Percentiles rank a stretch among this genome's conserved stretches.
Evolutionary conservation across 2,797 vertebrate genomes (phyloP).

Genomic region (Rhodeus uyekii): DNA sequence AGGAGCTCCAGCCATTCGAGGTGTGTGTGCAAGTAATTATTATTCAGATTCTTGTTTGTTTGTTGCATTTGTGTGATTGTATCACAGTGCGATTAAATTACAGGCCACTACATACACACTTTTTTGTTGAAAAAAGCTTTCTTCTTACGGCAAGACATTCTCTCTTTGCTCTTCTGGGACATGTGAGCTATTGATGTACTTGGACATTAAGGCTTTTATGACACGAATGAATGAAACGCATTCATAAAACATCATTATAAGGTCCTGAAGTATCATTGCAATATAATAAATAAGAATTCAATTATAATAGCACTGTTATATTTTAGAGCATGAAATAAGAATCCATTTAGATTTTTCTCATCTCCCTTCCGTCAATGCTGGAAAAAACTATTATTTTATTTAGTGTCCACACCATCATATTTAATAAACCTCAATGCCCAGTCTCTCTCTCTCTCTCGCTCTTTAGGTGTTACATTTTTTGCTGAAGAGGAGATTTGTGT

Average conservation of each 20-base stretch:
- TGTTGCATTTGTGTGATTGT: not conserved
- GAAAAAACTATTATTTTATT: not conserved
- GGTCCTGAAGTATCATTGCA: not conserved
- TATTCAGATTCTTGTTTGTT: not conserved
- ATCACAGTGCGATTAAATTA: not conserved
- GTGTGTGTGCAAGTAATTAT: slow-evolving; percentile 36
- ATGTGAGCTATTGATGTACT: not conserved
- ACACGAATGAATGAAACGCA: not conserved
- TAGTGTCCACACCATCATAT: not conserved
- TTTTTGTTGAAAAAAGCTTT: not conserved
- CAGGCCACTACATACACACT: not conserved
- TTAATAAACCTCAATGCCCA: not conserved
- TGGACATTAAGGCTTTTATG: not conserved
- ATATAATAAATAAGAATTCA: not conserved
- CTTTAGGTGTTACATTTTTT: not conserved
- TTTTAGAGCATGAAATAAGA: not conserved
- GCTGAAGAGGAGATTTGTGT: slow-evolving; percentile 8
- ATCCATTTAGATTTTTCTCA: not conserved
- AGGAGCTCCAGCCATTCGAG: slow-evolving; percentile 50
- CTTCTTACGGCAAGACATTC: not conserved
- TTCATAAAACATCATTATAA: not conserved
- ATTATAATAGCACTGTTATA: not conserved
- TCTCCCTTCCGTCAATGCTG: not conserved
- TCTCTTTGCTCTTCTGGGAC: not conserved
- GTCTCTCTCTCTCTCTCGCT: not conserved